Evolutionary conservation across 1,140 invertebrate genomes (phyloP).

Genomic region (Proales similis): DNA sequence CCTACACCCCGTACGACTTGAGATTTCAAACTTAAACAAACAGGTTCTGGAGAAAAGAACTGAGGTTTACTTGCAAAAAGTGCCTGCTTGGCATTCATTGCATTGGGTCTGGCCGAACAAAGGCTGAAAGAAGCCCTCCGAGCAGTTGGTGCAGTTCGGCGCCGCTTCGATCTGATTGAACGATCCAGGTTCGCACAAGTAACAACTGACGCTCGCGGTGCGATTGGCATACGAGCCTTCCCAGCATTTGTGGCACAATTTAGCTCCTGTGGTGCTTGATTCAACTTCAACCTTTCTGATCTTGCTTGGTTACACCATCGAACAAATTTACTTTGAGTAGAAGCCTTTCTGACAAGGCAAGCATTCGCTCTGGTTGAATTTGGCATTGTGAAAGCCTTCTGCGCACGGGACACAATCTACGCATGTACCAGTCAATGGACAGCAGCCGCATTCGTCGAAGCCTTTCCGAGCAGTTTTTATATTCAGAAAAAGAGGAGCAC

Average conservation of each 20-base stretch:
- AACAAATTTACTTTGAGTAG: constrained; percentile 4
- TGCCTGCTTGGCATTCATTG: not conserved
- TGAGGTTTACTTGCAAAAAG: constrained; percentile 34
- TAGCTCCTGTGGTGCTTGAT: constrained; percentile 7
- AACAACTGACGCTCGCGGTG: not conserved
- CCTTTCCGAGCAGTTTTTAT: constrained; percentile 4
- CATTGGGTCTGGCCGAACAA: constrained; percentile 7
- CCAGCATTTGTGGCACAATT: constrained; percentile 2
- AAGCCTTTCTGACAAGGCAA: constrained; percentile 1
- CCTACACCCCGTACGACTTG: constrained; percentile 15
- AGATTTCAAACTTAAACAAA: too few relatives aligned
- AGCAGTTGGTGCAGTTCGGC: constrained; percentile 23
- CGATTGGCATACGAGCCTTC: constrained; percentile 25
- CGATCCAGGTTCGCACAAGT: constrained; percentile 3
- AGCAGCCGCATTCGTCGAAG: constrained; percentile 8
- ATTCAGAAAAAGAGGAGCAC: constrained; percentile 1
- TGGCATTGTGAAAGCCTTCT: not conserved
- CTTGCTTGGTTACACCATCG: too few relatives aligned
- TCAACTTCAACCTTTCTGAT: not conserved
- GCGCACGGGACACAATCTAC: not conserved
- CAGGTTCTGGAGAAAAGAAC: too few relatives aligned
- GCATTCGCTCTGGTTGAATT: constrained; percentile 28
- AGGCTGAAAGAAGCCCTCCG: constrained; percentile 15
- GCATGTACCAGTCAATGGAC: not conserved
- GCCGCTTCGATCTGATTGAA: not conserved